These are phyloP conservation scores for Apodemus sylvaticus DNA, from an alignment of 2,113 vertebrate genomes.

Conservation along the genomic window DNA sequence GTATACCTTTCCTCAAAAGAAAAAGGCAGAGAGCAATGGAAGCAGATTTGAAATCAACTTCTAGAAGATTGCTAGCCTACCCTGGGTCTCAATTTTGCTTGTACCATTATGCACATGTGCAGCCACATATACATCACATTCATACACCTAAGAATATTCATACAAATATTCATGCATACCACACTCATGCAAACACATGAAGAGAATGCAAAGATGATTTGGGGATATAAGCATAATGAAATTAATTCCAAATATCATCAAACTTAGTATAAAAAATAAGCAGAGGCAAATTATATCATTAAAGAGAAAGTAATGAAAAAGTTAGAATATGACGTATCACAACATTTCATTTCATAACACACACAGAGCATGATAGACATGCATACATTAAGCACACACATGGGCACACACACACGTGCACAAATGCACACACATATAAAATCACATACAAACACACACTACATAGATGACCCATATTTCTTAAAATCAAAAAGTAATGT, in stretches of 20 bases:
- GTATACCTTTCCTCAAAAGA: background rate
- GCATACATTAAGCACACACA: background rate
- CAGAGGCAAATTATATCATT: background rate
- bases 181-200: background rate
- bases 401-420: too few species aligned
- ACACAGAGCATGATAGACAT: background rate
- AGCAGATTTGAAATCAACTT: background rate
- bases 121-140: background rate
- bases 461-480: background rate
- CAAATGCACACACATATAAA: background rate
- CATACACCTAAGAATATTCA: background rate
- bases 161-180: background rate
- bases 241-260: background rate
- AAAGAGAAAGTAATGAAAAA: background rate
- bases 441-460: background rate
- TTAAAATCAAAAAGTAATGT: background rate
- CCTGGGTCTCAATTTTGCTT: background rate
- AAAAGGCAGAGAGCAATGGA: background rate
- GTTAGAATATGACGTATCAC: background rate
- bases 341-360: background rate
- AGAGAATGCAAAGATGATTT: background rate
- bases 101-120: fast-evolving
- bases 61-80: background rate
- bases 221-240: background rate
- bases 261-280: background rate